Base-by-base conservation (phyloP, 2,113 vertebrate species). In the Phalacrocorax pelagicus region DNA sequence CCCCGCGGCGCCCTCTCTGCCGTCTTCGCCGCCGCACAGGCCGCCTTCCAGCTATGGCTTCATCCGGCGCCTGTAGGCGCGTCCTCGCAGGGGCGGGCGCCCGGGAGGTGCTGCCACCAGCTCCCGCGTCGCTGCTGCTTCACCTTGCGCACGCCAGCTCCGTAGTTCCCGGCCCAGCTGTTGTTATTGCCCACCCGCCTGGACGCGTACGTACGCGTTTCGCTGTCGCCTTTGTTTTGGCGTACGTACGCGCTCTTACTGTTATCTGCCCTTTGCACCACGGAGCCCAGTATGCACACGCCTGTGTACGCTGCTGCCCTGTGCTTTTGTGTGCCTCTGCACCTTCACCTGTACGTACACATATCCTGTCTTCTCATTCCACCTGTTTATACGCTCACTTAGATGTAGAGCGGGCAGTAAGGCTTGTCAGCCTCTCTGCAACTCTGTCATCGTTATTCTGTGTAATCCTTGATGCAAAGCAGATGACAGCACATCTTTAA, bases 361-460 rank as follows among this genome's bases (percentile, higher is more conserved):
- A 3, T 34, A 11, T 2, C 32, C 32, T 36, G 0, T 26, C 26
- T 66, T 40, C 49, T 57, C 11, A 0, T 51, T 46, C 54, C 15
- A 1, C 15, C 27, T 1, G 0, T 69, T 40, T 19, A 0, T 62
- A 1, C 0, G 0, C 7, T 51, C 29, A 1, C 30, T 20, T 34
- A 20, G 47, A 15, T 9, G 15, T 6, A 12, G 27, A 34, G 42
- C 71, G 27, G 46, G 2, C 24, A 7, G 42, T 9, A 3, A 42
- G 66, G 29, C 44, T 77, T 42, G 63, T 42, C 77, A n/a, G 44
- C 59, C 44, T 80, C 58, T 38, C 15, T 69, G 40, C 40, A 29
- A 4, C 59, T 17, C 9, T 20, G 1, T 49, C 10, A 0, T 23
- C 26, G 0, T 75, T 54, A 12, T 71, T 77, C 52, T 21, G 13